Evolutionary conservation across 2,113 vertebrate species (phyloP).

Genomic region (Poeciliopsis turrubarensis): DNA sequence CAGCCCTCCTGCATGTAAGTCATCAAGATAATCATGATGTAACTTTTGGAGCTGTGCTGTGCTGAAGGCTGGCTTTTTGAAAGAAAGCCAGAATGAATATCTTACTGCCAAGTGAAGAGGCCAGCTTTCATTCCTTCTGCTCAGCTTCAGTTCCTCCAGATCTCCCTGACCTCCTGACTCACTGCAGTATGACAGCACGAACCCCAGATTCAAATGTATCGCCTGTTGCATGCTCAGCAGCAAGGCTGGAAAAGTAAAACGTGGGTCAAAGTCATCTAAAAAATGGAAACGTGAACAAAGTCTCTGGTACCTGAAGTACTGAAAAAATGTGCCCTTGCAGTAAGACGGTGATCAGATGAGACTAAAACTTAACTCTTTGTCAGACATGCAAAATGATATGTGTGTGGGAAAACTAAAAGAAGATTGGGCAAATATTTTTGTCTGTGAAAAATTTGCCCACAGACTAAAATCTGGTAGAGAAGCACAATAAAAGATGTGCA

Average conservation of each 20-base stretch:
- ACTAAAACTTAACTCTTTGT: not conserved
- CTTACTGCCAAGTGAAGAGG: conserved; percentile 70
- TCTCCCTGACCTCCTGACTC: conserved; percentile 67
- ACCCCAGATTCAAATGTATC: conserved; percentile 50
- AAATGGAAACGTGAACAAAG: not conserved
- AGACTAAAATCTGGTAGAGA: not conserved
- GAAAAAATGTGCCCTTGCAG: no score
- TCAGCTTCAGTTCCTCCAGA: conserved; percentile 59
- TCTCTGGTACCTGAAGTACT: no score
- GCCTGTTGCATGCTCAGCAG: conserved; percentile 52
- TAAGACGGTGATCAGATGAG: no score
- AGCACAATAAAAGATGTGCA: not conserved
- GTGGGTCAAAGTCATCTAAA: not conserved
- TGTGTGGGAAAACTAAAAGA: not conserved
- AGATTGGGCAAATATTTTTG: no score
- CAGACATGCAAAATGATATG: not conserved
- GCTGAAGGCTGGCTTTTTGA: conserved; percentile 55
- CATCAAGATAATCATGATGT: conserved; percentile 49
- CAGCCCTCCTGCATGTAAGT: conserved; percentile 26
- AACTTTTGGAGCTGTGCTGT: conserved; percentile 53
- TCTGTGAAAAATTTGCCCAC: no score
- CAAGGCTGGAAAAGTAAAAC: conserved; percentile 30
- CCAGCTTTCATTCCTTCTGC: conserved; percentile 69
- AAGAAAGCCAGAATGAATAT: conserved; percentile 64
- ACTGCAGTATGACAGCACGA: conserved; percentile 57